Evolutionary conservation across 1,140 invertebrate genomes (phyloP).

Genomic region (Scaptomyza pallida): DNA sequence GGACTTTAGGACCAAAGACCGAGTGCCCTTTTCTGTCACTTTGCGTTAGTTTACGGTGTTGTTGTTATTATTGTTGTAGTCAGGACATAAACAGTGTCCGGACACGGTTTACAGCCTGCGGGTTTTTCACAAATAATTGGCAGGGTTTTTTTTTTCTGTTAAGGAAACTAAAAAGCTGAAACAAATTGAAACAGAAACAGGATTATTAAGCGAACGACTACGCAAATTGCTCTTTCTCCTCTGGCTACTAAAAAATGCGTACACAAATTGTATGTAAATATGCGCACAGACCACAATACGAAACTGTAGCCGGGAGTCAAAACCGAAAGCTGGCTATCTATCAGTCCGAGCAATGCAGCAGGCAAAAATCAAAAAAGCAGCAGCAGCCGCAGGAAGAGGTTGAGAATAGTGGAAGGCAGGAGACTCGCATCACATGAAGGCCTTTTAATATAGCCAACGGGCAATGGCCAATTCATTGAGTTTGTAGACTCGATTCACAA

Average conservation of each 20-base stretch:
- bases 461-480: slow-evolving; percentile 31
- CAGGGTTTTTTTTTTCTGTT: slow-evolving; percentile 47
- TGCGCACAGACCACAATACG: slow-evolving; percentile 6
- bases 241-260: background rate
- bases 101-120: slow-evolving; percentile 21
- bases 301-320: background rate
- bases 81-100: background rate
- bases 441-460: slow-evolving; percentile 61
- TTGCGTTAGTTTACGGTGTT: slow-evolving; percentile 10
- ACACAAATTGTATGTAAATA: slow-evolving; percentile 25
- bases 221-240: background rate
- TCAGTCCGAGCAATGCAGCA: slow-evolving; percentile 28
- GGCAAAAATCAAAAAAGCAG: background rate
- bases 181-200: background rate
- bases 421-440: slow-evolving; percentile 41
- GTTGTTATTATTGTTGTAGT: background rate
- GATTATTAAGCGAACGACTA: slow-evolving; percentile 14
- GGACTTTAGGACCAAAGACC: background rate
- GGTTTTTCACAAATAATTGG: slow-evolving; percentile 70
- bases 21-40: slow-evolving; percentile 22
- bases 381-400: background rate
- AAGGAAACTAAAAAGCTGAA: slow-evolving; percentile 15
- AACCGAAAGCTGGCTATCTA: slow-evolving; percentile 41
- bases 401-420: background rate
- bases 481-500: slow-evolving; percentile 12